A percentile compares a stretch with the other conserved stretches of the same genome.
Conservation (phyloP, 2,113 vertebrate species). For the Mormyrus iriodes region DNA sequence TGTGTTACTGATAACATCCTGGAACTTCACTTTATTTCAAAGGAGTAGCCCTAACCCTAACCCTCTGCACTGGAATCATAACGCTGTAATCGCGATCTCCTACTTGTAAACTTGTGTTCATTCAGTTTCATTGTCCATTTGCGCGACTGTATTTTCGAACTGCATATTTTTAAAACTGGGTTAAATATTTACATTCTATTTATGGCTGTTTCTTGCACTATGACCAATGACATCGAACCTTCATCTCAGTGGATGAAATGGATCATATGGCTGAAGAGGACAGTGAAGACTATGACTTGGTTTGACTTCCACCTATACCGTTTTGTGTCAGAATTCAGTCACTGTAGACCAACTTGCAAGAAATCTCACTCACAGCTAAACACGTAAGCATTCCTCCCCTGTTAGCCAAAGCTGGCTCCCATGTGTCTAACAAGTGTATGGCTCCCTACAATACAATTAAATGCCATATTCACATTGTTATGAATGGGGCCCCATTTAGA, state of each 20-base stretch:
- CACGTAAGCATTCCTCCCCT: neutral
- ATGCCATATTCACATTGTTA: neutral
- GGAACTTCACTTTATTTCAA: neutral
- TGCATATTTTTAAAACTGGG: too few species aligned
- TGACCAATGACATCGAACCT: neutral
- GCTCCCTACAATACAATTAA: neutral
- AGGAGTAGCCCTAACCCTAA: neutral
- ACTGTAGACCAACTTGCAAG: neutral
- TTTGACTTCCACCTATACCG: too few species aligned
- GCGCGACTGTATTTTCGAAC: neutral
- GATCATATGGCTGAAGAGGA: neutral
- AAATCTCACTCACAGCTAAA: neutral
- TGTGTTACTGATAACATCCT: neutral
- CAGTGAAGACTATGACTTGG: neutral
- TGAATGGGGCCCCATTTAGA: neutral
- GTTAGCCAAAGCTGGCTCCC: neutral
- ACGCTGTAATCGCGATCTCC: neutral
- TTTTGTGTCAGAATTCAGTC: neutral
- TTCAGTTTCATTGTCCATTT: neutral
- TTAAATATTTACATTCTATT: neutral
- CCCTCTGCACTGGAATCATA: neutral
- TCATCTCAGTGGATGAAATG: neutral
- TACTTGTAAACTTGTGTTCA: neutral
- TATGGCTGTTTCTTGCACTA: too few species aligned
- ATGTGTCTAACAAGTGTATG: neutral